phyloP scores from a whole-genome alignment of 2,888 invertebrate genomes.

The Drosophila incognita region DNA sequence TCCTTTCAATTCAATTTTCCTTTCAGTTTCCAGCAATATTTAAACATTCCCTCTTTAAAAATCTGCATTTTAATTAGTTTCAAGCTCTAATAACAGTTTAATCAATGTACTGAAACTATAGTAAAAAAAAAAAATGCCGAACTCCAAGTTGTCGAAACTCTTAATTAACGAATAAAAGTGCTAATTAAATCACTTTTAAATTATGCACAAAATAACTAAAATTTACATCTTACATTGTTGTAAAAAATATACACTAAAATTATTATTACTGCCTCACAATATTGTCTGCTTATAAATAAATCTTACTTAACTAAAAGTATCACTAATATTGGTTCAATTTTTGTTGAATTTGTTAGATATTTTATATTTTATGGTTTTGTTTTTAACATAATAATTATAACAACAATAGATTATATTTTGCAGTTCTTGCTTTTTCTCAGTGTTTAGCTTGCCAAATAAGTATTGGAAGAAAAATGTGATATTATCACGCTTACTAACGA shows the following conservation, averaged over 20 bases:
- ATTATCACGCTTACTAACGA: constrained; percentile 1
- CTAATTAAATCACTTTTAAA: constrained; percentile 2
- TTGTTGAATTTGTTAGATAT: accelerated
- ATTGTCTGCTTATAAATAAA: neutral
- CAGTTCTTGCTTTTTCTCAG: neutral
- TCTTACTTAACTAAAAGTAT: too few relatives aligned
- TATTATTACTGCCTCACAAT: neutral
- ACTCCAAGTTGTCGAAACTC: neutral
- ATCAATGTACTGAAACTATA: neutral
- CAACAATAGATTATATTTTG: neutral
- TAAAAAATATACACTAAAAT: neutral
- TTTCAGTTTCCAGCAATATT: neutral
- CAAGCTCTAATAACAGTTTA: constrained; percentile 9
- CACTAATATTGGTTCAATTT: neutral
- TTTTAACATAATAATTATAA: neutral
- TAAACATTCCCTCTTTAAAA: neutral
- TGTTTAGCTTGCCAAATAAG: constrained; percentile 1
- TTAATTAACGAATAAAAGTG: neutral
- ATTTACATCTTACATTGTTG: constrained; percentile 1
- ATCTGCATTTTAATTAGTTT: neutral
- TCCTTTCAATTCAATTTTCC: neutral
- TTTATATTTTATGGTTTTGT: neutral
- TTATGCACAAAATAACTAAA: neutral
- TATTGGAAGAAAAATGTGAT: neutral
- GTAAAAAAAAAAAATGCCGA: neutral